Percentiles rank a stretch among this genome's conserved stretches.
These are phyloP conservation scores for Ridgeia piscesae DNA, from an alignment of 1,140 invertebrate genomes.

Conservation along the genomic window DNA sequence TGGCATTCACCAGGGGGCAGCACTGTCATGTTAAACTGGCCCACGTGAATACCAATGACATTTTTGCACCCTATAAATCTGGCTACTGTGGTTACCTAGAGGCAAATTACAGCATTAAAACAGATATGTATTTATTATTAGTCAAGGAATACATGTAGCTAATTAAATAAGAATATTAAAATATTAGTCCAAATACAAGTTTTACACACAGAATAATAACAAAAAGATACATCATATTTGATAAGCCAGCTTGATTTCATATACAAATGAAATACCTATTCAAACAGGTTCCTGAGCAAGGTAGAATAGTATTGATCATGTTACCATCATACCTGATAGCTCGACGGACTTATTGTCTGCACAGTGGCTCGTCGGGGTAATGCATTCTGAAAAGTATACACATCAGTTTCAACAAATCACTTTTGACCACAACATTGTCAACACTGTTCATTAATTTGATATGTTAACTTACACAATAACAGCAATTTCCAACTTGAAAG, in stretches of 20 bases:
- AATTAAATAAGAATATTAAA: no score
- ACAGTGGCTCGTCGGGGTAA: background rate
- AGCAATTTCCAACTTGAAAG: no score
- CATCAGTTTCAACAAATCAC: background rate
- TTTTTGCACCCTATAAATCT: no score
- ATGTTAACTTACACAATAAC: background rate
- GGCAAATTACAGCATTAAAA: no score
- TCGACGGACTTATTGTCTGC: background rate
- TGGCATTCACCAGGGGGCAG: background rate
- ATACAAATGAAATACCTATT: background rate
- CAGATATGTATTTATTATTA: no score
- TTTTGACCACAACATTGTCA: background rate
- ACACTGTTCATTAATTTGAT: background rate
- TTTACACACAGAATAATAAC: no score
- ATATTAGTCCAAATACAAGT: no score
- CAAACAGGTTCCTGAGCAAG: background rate
- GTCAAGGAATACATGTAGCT: no score
- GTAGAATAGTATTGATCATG: background rate
- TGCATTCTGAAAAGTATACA: background rate
- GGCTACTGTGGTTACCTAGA: no score
- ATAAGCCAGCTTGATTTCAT: background rate
- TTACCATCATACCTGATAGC: background rate
- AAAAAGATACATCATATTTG: background rate
- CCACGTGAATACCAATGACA: no score
- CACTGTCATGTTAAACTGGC: background rate